These are phyloP conservation scores for Stramonita haemastoma DNA, from an alignment of 2,888 invertebrate genomes.

Conservation along the genomic window DNA sequence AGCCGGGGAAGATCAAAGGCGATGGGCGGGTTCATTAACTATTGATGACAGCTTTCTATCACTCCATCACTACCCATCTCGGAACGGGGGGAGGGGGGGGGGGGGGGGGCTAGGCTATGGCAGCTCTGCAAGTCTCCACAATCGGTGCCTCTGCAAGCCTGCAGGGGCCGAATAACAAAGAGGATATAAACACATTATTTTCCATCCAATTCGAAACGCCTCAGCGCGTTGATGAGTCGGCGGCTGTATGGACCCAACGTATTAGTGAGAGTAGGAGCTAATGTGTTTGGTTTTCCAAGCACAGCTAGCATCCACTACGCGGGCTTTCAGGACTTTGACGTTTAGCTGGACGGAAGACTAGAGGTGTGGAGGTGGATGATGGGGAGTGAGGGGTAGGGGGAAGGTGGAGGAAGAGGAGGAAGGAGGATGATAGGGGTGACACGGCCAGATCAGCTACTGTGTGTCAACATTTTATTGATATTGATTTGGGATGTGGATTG, in stretches of 20 bases:
- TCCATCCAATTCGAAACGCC: conserved; percentile 46
- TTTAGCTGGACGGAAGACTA: neutral
- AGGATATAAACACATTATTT: conserved; percentile 46
- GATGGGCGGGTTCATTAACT: conserved; percentile 47
- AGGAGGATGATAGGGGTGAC: neutral
- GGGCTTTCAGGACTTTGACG: neutral
- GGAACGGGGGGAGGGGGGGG: no score
- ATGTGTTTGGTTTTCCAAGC: conserved; percentile 41
- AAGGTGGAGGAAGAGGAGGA: neutral
- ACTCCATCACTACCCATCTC: conserved; percentile 33
- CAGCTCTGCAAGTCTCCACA: neutral
- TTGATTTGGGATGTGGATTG: conserved; percentile 14
- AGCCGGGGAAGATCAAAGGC: conserved; percentile 39
- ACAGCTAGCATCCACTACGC: neutral
- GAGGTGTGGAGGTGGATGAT: neutral
- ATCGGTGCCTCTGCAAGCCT: neutral
- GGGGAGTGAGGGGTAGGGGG: neutral
- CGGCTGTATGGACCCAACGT: conserved; percentile 24
- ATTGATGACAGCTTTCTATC: conserved; percentile 45
- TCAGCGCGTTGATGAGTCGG: conserved; percentile 34
- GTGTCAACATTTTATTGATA: conserved; percentile 27
- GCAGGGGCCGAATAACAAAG: conserved; percentile 41
- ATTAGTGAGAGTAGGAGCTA: conserved; percentile 39
- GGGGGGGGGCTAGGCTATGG: no score
- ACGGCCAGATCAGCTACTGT: conserved; percentile 14